Conservation (phyloP, 92 coral and sea anemone species). For the Virgularia gustaviana region DNA sequence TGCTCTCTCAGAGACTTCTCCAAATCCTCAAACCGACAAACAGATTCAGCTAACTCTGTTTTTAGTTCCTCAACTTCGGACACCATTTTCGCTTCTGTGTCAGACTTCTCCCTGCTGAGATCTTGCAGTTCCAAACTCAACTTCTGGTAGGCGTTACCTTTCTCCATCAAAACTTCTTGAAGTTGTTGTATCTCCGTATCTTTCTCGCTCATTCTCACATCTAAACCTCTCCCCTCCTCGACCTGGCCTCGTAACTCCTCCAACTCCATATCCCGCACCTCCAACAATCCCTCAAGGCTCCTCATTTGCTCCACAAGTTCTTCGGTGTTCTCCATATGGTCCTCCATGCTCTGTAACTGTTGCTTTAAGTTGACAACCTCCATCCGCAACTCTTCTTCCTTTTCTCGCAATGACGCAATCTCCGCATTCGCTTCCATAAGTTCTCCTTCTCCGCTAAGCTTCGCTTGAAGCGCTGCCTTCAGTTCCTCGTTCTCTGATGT, state of each 20-base stretch:
- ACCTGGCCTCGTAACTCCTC: slow-evolving; percentile 8
- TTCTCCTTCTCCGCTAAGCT: slow-evolving; percentile 9
- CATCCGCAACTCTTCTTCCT: slow-evolving; percentile 44
- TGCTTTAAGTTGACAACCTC: slow-evolving; percentile 22
- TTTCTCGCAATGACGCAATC: slow-evolving; percentile 34
- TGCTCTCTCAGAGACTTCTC: slow-evolving; percentile 43
- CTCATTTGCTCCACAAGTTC: slow-evolving; percentile 28
- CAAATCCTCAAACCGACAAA: slow-evolving; percentile 40
- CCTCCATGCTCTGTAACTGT: background rate
- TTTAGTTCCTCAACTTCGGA: slow-evolving; percentile 53
- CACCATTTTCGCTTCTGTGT: slow-evolving; percentile 50
- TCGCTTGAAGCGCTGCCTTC: background rate
- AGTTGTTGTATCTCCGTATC: slow-evolving; percentile 54
- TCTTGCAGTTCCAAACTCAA: slow-evolving; percentile 54
- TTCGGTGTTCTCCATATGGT: background rate
- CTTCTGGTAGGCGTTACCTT: background rate
- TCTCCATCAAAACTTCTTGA: slow-evolving; percentile 51
- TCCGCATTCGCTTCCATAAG: slow-evolving; percentile 29
- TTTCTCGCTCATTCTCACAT: slow-evolving; percentile 26
- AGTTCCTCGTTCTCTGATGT: slow-evolving; percentile 19
- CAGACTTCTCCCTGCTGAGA: slow-evolving; percentile 57
- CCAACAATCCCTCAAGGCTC: slow-evolving; percentile 22
- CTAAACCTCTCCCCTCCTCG: slow-evolving; percentile 13
- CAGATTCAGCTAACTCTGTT: slow-evolving; percentile 56
- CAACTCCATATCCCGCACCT: slow-evolving; percentile 14